Conservation (phyloP, 2,888 invertebrate genomes). For the Petrolisthes manimaculis region DNA sequence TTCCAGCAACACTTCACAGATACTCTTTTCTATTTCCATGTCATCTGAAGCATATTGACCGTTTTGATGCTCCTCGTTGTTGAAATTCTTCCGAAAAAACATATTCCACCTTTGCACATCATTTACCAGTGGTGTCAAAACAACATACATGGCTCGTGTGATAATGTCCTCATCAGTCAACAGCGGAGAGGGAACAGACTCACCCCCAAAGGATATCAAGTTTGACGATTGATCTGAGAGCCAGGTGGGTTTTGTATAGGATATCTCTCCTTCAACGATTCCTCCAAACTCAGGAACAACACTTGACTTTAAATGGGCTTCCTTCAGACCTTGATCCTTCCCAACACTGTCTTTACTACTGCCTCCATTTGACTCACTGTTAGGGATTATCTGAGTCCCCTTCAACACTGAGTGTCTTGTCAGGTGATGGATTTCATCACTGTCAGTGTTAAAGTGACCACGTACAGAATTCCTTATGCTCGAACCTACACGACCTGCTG, state of each 20-base stretch:
- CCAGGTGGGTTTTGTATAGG: not conserved
- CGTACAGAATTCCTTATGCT: not conserved
- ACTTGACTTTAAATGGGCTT: not conserved
- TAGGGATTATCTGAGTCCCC: no score
- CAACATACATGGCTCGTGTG: slow-evolving; percentile 41
- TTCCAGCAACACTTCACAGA: slow-evolving; percentile 38
- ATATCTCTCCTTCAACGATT: not conserved
- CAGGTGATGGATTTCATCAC: not conserved
- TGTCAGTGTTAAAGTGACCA: not conserved
- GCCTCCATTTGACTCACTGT: not conserved
- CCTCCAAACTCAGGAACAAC: not conserved
- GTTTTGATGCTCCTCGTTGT: not conserved
- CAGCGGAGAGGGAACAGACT: no score
- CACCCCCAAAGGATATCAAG: no score
- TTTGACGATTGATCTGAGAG: not conserved
- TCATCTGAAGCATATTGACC: not conserved
- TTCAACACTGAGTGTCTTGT: no score
- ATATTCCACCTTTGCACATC: slow-evolving; percentile 17
- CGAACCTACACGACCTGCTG: slow-evolving; percentile 38
- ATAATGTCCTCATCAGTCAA: slow-evolving; percentile 33
- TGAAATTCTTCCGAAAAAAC: slow-evolving; percentile 26
- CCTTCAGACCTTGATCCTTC: not conserved
- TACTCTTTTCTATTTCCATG: slow-evolving; percentile 17
- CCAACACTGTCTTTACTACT: not conserved
- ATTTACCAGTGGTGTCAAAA: slow-evolving; percentile 37